Conservation (phyloP, 2,888 invertebrate species). For the Pristionchus entomophagus region DNA sequence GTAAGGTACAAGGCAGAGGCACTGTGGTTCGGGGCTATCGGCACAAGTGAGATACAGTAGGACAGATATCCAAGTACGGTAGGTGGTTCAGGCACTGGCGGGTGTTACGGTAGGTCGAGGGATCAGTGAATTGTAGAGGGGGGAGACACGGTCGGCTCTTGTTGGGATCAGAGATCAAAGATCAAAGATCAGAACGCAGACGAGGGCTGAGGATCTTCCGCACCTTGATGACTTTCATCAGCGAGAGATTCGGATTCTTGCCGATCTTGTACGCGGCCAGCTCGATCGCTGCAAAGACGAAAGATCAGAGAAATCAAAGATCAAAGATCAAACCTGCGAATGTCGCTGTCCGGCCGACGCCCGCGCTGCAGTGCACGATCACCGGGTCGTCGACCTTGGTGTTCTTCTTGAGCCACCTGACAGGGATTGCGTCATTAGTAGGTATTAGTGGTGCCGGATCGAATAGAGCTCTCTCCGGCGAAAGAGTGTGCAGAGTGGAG, state of each 20-base stretch:
- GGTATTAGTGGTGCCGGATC: no score
- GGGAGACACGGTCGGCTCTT: not conserved
- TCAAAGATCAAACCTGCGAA: conserved; percentile 28
- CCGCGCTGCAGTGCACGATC: conserved; percentile 55
- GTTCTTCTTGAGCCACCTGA: not conserved
- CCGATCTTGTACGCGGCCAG: not conserved
- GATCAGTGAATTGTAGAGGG: no score
- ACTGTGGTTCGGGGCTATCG: no score
- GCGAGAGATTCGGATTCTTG: not conserved
- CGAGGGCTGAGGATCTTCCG: no score
- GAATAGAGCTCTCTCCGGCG: no score
- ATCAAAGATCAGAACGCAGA: no score
- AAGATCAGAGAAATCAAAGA: conserved; percentile 5
- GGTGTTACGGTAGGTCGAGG: no score
- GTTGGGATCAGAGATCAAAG: no score
- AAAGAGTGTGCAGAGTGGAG: no score
- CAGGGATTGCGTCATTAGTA: not conserved
- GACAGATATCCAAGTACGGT: not conserved
- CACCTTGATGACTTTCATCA: conserved; percentile 28
- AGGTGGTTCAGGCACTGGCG: no score
- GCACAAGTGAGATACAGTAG: no score
- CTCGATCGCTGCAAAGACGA: not conserved
- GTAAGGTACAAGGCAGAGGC: no score
- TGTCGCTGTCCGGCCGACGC: conserved; percentile 53
- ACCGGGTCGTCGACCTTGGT: not conserved